Evolutionary conservation across 2,888 invertebrate species (phyloP).

Genomic region (Chymomyza caudatula): DNA sequence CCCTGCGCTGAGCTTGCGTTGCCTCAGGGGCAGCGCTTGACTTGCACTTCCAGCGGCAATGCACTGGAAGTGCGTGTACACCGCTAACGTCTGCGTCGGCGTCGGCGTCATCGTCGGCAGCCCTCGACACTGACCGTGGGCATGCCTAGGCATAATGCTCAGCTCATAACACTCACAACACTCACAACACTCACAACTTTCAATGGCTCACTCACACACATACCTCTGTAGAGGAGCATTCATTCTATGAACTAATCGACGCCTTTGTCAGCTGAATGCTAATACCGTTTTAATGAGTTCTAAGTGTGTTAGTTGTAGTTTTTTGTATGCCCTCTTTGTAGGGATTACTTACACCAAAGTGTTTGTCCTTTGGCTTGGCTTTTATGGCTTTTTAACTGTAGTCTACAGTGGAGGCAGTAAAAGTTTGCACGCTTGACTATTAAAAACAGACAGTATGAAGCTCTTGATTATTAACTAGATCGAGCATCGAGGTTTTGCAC

Average conservation of each 20-base stretch:
- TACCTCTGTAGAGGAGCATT: slow-evolving; percentile 44
- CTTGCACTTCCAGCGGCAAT: slow-evolving; percentile 44
- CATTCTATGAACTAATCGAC: slow-evolving; percentile 41
- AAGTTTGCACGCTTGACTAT: background rate
- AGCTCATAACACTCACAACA: slow-evolving; percentile 20
- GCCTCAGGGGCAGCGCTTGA: slow-evolving; percentile 2
- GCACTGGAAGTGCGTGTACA: slow-evolving; percentile 45
- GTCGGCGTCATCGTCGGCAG: slow-evolving; percentile 6
- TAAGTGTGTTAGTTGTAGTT: slow-evolving; percentile 19
- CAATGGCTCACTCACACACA: slow-evolving; percentile 25
- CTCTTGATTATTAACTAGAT: too few species aligned
- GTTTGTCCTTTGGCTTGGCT: slow-evolving; percentile 11
- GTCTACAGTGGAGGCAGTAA: background rate
- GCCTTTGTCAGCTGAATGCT: slow-evolving; percentile 44
- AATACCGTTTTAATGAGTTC: slow-evolving; percentile 63
- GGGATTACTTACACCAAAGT: slow-evolving; percentile 29
- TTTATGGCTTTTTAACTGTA: slow-evolving; percentile 29
- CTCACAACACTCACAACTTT: slow-evolving; percentile 8
- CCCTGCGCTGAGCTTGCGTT: background rate
- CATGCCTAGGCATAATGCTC: background rate
- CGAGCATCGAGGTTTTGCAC: too few species aligned
- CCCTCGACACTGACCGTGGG: slow-evolving; percentile 57
- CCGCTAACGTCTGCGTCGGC: background rate
- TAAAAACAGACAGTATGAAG: background rate
- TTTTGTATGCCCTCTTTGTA: slow-evolving; percentile 6